A percentile compares a stretch with the other conserved stretches of the same genome.
These are phyloP conservation scores for Microtus pennsylvanicus DNA, from an alignment of 2,113 vertebrate genomes.

Conservation along the genomic window DNA sequence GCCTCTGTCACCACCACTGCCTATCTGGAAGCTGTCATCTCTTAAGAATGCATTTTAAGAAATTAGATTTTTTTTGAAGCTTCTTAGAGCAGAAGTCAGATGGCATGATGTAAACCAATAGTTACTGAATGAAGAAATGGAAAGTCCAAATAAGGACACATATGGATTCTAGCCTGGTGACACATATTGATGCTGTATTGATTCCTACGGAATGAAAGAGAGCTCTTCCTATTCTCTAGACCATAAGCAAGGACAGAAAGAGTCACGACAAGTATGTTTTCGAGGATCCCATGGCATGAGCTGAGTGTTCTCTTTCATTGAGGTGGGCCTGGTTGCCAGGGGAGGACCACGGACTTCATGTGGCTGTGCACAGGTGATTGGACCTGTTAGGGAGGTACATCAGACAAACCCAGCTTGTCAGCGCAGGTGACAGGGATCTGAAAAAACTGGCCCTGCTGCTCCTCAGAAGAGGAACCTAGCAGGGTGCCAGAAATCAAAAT, in stretches of 20 bases:
- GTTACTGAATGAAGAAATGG: slow-evolving; percentile 64
- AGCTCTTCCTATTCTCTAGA: not conserved
- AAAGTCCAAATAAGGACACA: slow-evolving; percentile 58
- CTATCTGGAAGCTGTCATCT: not conserved
- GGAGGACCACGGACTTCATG: not conserved
- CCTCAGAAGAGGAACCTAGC: not conserved
- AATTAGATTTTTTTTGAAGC: slow-evolving; percentile 57
- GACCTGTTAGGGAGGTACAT: not conserved
- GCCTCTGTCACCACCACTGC: not conserved
- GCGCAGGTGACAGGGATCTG: not conserved
- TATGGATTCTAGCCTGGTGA: slow-evolving; percentile 65
- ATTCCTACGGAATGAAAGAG: slow-evolving; percentile 59
- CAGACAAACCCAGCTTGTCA: not conserved
- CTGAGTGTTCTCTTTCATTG: not conserved
- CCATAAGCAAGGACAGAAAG: slow-evolving; percentile 23
- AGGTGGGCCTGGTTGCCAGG: not conserved
- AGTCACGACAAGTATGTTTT: not conserved
- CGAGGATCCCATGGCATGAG: not conserved
- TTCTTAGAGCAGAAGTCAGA: slow-evolving; percentile 69
- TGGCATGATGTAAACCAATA: slow-evolving; percentile 28
- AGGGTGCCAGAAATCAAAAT: not conserved
- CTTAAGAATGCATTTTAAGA: slow-evolving; percentile 51
- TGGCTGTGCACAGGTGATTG: not conserved
- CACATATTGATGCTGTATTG: slow-evolving; percentile 42
- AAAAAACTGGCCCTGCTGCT: not conserved